Conservation (phyloP, 2,888 invertebrate genomes). For the Ligdia adustata region DNA sequence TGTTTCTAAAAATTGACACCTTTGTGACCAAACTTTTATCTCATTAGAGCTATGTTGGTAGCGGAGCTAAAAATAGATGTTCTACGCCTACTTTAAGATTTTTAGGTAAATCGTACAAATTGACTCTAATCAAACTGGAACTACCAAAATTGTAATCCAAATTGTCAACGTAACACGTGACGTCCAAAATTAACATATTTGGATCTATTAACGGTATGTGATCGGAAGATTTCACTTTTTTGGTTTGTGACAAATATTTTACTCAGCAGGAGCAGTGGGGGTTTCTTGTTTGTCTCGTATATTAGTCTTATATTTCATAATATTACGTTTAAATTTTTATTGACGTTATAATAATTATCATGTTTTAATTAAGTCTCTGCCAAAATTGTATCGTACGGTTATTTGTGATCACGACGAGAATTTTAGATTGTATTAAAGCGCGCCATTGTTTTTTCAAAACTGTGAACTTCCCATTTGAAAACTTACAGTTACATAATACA, state of each 20-base stretch:
- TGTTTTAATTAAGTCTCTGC: background rate
- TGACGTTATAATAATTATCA: too few species aligned
- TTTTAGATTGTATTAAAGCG: background rate
- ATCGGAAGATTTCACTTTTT: constrained; percentile 32
- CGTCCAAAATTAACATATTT: constrained; percentile 35
- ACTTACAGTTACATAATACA: constrained; percentile 53
- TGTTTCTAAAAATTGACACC: constrained; percentile 32
- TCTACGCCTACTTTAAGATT: constrained; percentile 40
- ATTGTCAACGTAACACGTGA: constrained; percentile 35
- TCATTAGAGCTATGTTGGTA: constrained; percentile 34
- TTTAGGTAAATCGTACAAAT: constrained; percentile 31
- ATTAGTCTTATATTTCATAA: too few species aligned
- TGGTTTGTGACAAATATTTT: constrained; percentile 19
- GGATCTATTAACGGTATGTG: constrained; percentile 24
- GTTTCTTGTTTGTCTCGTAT: constrained; percentile 5
- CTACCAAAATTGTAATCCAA: constrained; percentile 42
- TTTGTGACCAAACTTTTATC: constrained; percentile 36
- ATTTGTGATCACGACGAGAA: constrained; percentile 7
- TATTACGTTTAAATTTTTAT: too few species aligned
- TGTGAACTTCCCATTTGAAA: constrained; percentile 34
- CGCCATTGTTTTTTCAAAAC: constrained; percentile 26
- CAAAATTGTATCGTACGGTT: constrained; percentile 2
- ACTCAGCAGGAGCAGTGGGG: constrained; percentile 1
- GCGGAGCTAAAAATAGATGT: constrained; percentile 44
- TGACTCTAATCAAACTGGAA: constrained; percentile 41